Base-by-base conservation (phyloP, 2,797 vertebrate species). In the Lithobates sylvaticus region DNA sequence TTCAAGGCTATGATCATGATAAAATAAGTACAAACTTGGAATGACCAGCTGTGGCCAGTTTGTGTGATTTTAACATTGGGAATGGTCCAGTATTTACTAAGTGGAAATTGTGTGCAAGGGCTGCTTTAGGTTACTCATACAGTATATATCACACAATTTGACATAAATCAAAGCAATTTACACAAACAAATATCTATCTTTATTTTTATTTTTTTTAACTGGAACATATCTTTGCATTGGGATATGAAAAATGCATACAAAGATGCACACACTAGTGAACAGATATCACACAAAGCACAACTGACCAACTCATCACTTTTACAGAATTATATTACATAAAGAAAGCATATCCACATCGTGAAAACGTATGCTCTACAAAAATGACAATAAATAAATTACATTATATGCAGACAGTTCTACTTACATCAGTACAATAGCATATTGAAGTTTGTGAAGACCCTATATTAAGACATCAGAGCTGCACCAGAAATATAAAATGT, bases 311-410 rank as follows among this genome's bases (percentile, higher is more conserved):
- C 90, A 93, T 92, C 88, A 90, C 88, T 91, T 84, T 83, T 88
- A 90, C 92, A 92, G 94, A 91, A 93, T 93, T 90, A 94, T 91
- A 93, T 93, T 93, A 94, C 89, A 95, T 88, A 88, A 94, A 93
- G 88, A 91, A 90, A 90, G 92, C 94, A 94, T 93, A 94, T 94
- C 95, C 94, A 96, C 93, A 92, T 94, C 90, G 93, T 90, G 89
- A 94, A 93, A 93, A 94, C 13, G 21, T 88, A 85, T 91, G 92
- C 92, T 94, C 95, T 94, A 96, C 93, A 95, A 92, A 95, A 94
- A 93, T 87, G 95, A 96, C 96, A 97, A 97, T 97, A 96, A 87
- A 87, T 96, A 96, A 95, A 95, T 94, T 93, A 95, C 95, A 95
- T 95, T 95, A 96, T 96, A 95, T 96, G 95, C 95, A 96, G 91